Evolutionary conservation across 2,113 vertebrate species (phyloP), one percentile per base, ranked within the genome.

Genomic region (Marmota monax): DNA sequence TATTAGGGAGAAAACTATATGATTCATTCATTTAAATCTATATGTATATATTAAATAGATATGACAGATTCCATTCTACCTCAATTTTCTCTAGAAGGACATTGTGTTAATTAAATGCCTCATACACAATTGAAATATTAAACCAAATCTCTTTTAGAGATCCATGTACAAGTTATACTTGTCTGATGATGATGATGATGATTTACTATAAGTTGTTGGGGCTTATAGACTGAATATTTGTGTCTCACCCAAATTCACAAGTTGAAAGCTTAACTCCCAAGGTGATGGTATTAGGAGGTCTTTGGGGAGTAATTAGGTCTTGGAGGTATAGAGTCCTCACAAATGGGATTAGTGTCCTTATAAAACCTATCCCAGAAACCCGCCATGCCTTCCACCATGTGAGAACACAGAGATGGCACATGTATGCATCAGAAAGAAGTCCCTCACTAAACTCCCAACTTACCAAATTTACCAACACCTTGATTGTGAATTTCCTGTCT

Each of bases 121-220:
- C 22, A 53, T n/a, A 91, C 7, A 79, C n/a, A 90, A 84, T 8
- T 51, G 83, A 95, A 92, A 84, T 42, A 45, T 11, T 93, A 83
- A 51, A 95, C 17, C 20, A 95, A 86, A 86, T 56, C 58, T 93
- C 92, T 76, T 7, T 7, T 42, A 85, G 61, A 96, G 58, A 92
- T 56, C 13, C 58, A 74, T 58, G 27, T 87, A 10, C 67, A 20
- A 87, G 42, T 48, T 76, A 83, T 18, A 17, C 42, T 58, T 45
- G 48, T 5, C 85, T 80, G 18, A 78, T 45, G 45, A 45, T 45
- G 45, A 45, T 45, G 45, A 45, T 45, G 45, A 45, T 45, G 45
- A 45, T 45, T 45, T 45, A 95, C 14, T 56, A 39, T 37, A 82
- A 42, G 63, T 65, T 90, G 92, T 90, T 39, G 37, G 17, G 10